A percentile compares a stretch with the other conserved stretches of the same genome.
Evolutionary conservation across 2,113 vertebrate genomes (phyloP).

Genomic region (Aphelocoma coerulescens): DNA sequence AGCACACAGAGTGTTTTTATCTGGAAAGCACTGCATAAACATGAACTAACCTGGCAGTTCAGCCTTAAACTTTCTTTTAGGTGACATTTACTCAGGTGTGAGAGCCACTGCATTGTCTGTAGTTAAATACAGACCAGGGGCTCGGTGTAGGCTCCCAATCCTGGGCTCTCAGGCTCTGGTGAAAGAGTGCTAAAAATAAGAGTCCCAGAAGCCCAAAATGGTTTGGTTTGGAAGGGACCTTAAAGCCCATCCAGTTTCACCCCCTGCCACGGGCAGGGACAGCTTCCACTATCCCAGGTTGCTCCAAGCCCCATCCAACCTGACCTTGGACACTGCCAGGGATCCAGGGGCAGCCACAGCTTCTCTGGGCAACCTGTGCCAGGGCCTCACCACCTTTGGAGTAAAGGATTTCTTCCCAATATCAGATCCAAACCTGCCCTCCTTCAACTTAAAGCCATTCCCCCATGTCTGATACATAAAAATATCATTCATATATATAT

Average conservation of each 20-base stretch:
- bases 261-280: background rate
- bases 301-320: background rate
- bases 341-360: background rate
- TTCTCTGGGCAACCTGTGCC: background rate
- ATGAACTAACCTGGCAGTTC: background rate
- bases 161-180: background rate
- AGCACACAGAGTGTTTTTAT: background rate
- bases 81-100: background rate
- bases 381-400: background rate
- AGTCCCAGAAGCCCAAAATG: background rate
- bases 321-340: background rate
- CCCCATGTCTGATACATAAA: background rate
- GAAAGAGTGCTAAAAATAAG: background rate
- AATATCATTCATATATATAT: too few relatives aligned
- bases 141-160: accelerated
- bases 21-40: background rate
- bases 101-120: background rate
- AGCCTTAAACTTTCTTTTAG: background rate
- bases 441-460: background rate
- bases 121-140: background rate
- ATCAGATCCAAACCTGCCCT: background rate
- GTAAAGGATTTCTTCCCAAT: background rate
- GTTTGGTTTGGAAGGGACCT: background rate
- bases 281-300: background rate
- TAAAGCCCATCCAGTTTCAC: background rate